Evolutionary conservation across 1,140 invertebrate genomes (phyloP), one percentile per base, ranked within the genome.

Genomic region (Semibalanus balanoides): DNA sequence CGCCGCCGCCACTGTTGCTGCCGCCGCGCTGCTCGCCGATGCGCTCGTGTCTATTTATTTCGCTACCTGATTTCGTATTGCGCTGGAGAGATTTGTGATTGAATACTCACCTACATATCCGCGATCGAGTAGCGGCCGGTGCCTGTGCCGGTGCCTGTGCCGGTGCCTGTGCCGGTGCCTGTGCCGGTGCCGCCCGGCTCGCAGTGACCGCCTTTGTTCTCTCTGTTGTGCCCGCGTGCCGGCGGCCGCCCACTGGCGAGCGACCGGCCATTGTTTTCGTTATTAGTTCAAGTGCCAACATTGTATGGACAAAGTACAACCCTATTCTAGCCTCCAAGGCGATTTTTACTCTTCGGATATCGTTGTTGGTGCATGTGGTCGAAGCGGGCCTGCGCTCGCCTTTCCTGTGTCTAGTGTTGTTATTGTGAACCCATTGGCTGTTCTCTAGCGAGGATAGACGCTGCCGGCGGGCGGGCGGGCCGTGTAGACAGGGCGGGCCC

Each of bases 231-330:
- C 22, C 7, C 14, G 51, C 22, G 9, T 11, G 22, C 14, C 22
- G 51, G 14, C 22, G 22, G 51, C 22, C 51, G 35, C 35, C 14
- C 51, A 64, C 51, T 22, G 14, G 11, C 51, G 51, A n/a, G 51
- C 51, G 51, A 1, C 11, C 51, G 11, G 14, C 51, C 14, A 1
- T 25, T 64, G 51, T 64, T 64, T 40, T 64, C 51, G 51, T 64
- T 64, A 64, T 64, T 64, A 64, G 51, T 64, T 64, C 51, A 64
- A 64, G 51, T 64, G 51, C 51, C 51, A 64, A 64, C 51, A 64
- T 64, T 64, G 51, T 64, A 64, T 64, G 51, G 51, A 64, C 51
- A 64, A 64, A 64, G 51, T 64, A 64, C 51, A 64, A 64, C 51
- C 51, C 51, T 64, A 64, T 64, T 64, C 51, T 64, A 64, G 51